Evolutionary conservation across 2,888 invertebrate genomes (phyloP).

Genomic region (Cantharis rustica): DNA sequence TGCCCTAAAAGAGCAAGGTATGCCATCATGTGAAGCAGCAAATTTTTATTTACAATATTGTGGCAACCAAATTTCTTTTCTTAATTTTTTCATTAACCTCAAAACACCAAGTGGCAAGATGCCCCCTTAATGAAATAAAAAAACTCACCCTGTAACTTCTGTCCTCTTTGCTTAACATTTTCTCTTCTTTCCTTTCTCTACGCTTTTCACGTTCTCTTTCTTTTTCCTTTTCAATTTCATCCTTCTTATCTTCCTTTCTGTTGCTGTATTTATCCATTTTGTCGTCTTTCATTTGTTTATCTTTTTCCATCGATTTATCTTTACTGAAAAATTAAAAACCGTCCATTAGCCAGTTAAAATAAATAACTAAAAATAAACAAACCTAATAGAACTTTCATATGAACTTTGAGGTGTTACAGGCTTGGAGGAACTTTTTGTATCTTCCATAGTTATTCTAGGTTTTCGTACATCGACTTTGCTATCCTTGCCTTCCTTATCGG

Average conservation of each 20-base stretch:
- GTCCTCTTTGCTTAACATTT: conserved; percentile 49
- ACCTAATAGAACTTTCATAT: neutral
- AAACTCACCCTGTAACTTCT: conserved; percentile 51
- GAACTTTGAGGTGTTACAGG: neutral
- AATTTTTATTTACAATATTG: too few relatives aligned
- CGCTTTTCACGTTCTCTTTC: conserved; percentile 67
- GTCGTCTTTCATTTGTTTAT: conserved; percentile 55
- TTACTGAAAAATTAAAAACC: conserved; percentile 24
- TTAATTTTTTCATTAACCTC: too few relatives aligned
- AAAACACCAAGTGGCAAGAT: too few relatives aligned
- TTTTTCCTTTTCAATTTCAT: conserved; percentile 59
- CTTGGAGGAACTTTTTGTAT: conserved; percentile 37
- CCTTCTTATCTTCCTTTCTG: conserved; percentile 61
- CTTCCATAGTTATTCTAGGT: conserved; percentile 40
- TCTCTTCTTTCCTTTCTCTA: conserved; percentile 61
- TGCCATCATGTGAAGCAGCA: too few relatives aligned
- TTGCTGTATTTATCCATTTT: conserved; percentile 56
- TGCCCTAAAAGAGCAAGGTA: too few relatives aligned
- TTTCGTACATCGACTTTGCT: conserved; percentile 44
- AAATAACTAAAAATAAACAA: neutral
- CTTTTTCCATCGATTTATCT: conserved; percentile 50
- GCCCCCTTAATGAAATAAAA: neutral
- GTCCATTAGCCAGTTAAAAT: neutral
- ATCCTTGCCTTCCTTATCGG: conserved; percentile 41
- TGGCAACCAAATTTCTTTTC: too few relatives aligned